Evolutionary conservation across 2,888 invertebrate genomes (phyloP).

Genomic region (Rambutsinella grinnellia): DNA sequence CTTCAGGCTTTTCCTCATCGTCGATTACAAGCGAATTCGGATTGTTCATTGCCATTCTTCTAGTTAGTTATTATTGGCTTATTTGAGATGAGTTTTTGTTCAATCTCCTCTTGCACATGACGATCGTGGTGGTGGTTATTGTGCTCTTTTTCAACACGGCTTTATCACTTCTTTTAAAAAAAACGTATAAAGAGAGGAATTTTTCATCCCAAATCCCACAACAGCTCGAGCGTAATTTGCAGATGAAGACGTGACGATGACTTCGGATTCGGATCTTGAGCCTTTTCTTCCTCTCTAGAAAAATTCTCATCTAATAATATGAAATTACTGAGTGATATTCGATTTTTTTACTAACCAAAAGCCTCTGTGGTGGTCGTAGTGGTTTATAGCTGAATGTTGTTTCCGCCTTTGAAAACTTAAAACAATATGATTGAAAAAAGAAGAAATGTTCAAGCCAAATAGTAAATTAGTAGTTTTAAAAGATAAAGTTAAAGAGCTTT

Average conservation of each 20-base stretch:
- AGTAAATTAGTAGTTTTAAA: no score
- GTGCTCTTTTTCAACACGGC: background rate
- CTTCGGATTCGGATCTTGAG: background rate
- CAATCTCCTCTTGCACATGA: background rate
- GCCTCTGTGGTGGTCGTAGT: background rate
- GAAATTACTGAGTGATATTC: background rate
- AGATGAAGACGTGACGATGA: background rate
- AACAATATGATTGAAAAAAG: no score
- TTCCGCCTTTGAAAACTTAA: no score
- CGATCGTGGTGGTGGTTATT: background rate
- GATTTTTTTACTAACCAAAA: no score
- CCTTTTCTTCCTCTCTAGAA: background rate
- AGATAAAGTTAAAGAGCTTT: no score
- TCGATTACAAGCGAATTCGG: no score
- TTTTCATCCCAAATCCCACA: slow-evolving; percentile 15
- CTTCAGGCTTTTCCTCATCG: background rate
- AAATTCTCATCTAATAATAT: no score
- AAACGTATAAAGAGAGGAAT: slow-evolving; percentile 7
- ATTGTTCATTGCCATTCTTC: no score
- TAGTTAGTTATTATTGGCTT: background rate
- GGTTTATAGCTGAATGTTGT: no score
- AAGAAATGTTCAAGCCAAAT: no score
- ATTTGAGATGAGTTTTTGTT: background rate
- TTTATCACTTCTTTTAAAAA: background rate
- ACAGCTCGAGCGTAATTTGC: slow-evolving; percentile 17